A percentile compares a stretch with the other conserved stretches of the same genome.
Evolutionary conservation across 2,888 invertebrate genomes (phyloP).

Genomic region (Tridacna gigas): DNA sequence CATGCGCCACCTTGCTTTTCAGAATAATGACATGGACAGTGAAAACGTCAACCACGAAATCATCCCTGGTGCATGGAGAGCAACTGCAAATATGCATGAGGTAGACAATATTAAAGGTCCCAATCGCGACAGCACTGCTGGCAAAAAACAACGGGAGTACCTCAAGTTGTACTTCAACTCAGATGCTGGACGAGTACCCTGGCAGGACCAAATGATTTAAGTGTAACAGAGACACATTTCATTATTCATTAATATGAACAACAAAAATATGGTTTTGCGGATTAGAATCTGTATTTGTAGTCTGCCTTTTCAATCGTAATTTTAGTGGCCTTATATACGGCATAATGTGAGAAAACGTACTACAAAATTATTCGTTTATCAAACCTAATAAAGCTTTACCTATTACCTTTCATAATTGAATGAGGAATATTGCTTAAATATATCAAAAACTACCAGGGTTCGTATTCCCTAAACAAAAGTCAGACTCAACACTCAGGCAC

Average conservation of each 20-base stretch:
- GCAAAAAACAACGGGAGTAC: slow-evolving; percentile 62
- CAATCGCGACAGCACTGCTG: slow-evolving; percentile 57
- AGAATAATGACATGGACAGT: neutral
- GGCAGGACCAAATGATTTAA: slow-evolving; percentile 39
- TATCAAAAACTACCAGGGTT: no score
- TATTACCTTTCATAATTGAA: no score
- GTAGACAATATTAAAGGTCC: slow-evolving; percentile 50
- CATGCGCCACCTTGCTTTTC: neutral
- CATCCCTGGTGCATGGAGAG: no score
- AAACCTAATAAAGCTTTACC: no score
- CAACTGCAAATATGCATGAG: slow-evolving; percentile 57
- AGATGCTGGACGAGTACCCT: slow-evolving; percentile 63
- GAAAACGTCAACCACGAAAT: no score
- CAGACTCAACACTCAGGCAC: no score
- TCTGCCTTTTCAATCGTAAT: neutral
- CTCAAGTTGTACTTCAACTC: slow-evolving; percentile 62
- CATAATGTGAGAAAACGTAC: neutral
- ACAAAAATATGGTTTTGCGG: slow-evolving; percentile 1
- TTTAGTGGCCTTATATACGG: neutral
- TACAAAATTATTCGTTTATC: no score
- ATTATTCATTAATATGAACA: slow-evolving; percentile 1
- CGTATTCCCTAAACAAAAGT: no score
- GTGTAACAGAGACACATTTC: slow-evolving; percentile 1
- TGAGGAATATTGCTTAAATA: no score
- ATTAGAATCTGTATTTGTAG: neutral